Base-by-base conservation (phyloP, 1,140 invertebrate species). In the Brachionus rotundiformis region DNA sequence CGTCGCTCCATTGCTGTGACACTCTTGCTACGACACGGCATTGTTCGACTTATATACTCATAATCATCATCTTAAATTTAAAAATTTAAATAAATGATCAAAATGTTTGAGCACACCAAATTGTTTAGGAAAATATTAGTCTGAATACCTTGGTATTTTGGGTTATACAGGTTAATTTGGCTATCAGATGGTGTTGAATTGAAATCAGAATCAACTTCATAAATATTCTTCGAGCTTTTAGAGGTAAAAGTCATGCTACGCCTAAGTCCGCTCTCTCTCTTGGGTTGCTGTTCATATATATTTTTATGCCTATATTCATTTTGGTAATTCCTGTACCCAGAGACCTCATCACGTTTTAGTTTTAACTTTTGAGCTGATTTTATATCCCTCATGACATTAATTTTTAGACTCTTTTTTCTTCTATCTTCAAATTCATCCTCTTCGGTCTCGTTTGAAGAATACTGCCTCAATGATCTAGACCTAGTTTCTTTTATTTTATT, bases 351-450 rank as follows among this genome's bases (percentile, higher is more conserved):
- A 8, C 63, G 63, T 39, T 68, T 68, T 1, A 68, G 29, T 41
- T 44, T 41, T 31, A 73, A 19, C 36, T 73, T 73, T 44, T 73
- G 68, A 7, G 68, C 68, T 44, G 68, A 73, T 73, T 73, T 73
- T 39, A 73, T 73, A n/a, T 73, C 68, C 29, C 68, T 73, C 68
- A 73, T 73, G 8, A 73, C 68, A 27, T 73, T 73, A 44, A 73
- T 73, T 73, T 47, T 73, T 2, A 73, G 25, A 23, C 68, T 73
- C 44, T 73, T 73, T 73, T 29, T 73, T 39, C 19, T 41, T 16
- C 6, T 27, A 23, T 73, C 36, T n/a, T 39, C 11, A 44, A 44
- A 23, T 1, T 44, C 25, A 10, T 73, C 68, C 11, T 73, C 36
- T 23, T 41, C 19, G 36, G 68, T 73, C 25, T 73, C 68, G 25